A percentile compares a stretch with the other conserved stretches of the same genome.
Evolutionary conservation across 2,113 vertebrate species (phyloP).

Genomic region (Tyrannus savana): DNA sequence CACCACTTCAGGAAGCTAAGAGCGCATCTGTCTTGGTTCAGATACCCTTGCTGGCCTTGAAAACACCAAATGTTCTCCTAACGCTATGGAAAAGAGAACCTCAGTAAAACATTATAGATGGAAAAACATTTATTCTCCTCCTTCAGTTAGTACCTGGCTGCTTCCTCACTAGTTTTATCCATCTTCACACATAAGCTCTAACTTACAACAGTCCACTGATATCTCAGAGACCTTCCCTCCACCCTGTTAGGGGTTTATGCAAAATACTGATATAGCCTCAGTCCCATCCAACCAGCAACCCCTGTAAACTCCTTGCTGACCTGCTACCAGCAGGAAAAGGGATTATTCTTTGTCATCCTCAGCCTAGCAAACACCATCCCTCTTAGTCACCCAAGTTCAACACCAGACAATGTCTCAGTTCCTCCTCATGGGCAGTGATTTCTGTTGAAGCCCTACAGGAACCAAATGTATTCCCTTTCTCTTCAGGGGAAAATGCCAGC

Average conservation of each 20-base stretch:
- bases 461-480: background rate
- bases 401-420: background rate
- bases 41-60: background rate
- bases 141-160: background rate
- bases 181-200: background rate
- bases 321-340: background rate
- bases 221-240: background rate
- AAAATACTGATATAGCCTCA: background rate
- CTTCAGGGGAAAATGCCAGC: background rate
- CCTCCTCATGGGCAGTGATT: background rate
- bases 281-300: background rate
- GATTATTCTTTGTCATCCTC: background rate
- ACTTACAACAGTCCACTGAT: fast-evolving
- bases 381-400: background rate
- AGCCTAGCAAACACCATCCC: background rate
- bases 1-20: background rate
- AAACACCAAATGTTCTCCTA: background rate
- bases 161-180: background rate
- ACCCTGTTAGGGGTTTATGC: background rate
- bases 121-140: background rate
- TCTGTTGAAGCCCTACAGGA: background rate
- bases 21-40: background rate
- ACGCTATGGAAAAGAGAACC: background rate
- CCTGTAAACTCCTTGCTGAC: background rate
- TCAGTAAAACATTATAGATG: background rate